phyloP scores from a whole-genome alignment of 2,113 vertebrate genomes.

The Nyctereutes procyonoides region DNA sequence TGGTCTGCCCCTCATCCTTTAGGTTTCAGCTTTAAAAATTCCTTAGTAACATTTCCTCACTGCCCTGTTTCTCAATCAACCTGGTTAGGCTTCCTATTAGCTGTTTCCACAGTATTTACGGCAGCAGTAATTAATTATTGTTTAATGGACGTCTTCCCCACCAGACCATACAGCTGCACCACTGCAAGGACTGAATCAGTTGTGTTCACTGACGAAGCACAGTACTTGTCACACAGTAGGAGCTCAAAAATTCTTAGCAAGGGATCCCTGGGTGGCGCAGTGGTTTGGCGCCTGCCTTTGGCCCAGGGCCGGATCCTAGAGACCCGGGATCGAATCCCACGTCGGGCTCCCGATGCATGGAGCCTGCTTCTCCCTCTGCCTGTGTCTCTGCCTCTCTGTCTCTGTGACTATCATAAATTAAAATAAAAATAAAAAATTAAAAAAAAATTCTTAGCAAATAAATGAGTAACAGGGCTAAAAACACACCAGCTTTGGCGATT shows the following conservation, averaged over 20 bases:
- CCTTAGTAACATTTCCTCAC: neutral
- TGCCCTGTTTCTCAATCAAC: neutral
- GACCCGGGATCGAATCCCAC: too few species aligned
- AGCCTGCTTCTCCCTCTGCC: too few species aligned
- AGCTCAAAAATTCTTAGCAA: slow-evolving; percentile 2
- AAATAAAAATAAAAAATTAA: too few species aligned
- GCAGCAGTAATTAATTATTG: neutral
- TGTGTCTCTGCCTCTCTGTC: too few species aligned
- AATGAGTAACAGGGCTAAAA: neutral
- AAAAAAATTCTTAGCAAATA: neutral
- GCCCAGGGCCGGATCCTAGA: too few species aligned
- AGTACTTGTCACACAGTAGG: neutral
- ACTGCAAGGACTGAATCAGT: neutral
- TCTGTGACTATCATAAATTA: too few species aligned
- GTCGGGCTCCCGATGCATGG: too few species aligned
- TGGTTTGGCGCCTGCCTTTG: too few species aligned
- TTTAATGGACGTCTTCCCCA: slow-evolving; percentile 10
- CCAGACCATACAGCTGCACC: neutral
- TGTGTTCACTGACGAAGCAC: neutral
- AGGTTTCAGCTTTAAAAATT: slow-evolving; percentile 16
- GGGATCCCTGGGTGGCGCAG: too few species aligned
- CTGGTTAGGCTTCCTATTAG: neutral
- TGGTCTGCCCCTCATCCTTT: neutral
- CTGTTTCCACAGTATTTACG: neutral
- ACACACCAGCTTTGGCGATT: neutral